These are phyloP conservation scores for Hippolais icterina DNA, from an alignment of 2,113 vertebrate species.

Conservation along the genomic window DNA sequence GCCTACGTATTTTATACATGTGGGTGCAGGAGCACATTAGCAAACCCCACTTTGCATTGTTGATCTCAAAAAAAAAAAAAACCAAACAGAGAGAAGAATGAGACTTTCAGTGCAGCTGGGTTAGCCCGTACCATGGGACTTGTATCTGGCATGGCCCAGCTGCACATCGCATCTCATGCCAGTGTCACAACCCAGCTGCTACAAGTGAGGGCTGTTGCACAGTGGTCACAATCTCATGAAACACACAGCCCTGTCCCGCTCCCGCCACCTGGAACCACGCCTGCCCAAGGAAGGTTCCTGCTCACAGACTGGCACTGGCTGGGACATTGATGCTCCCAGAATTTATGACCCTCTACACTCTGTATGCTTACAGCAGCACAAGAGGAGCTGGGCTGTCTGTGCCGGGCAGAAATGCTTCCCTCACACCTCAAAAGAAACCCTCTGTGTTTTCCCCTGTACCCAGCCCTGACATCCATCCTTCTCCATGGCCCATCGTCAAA, in stretches of 20 bases:
- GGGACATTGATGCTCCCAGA: background rate
- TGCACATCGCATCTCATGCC: slow-evolving; percentile 24
- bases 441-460: background rate
- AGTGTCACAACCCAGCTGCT: slow-evolving; percentile 30
- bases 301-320: slow-evolving; percentile 22
- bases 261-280: slow-evolving; percentile 48
- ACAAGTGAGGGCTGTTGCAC: background rate
- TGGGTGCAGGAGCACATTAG: background rate
- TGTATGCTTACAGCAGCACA: background rate
- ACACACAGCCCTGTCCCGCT: slow-evolving; percentile 27
- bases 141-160: slow-evolving; percentile 33
- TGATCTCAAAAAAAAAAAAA: background rate
- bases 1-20: background rate
- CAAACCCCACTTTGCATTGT: background rate
- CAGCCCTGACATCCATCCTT: background rate
- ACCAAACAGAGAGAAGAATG: background rate
- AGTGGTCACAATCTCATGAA: background rate
- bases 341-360: background rate
- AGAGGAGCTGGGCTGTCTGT: background rate
- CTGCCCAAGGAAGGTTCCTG: slow-evolving; percentile 15
- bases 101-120: slow-evolving; percentile 62
- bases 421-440: background rate
- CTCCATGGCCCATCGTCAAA: background rate
- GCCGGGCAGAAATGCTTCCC: background rate
- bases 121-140: slow-evolving; percentile 41